These are phyloP conservation scores for Drosophila miranda DNA, from an alignment of 1,140 invertebrate species.

Conservation along the genomic window DNA sequence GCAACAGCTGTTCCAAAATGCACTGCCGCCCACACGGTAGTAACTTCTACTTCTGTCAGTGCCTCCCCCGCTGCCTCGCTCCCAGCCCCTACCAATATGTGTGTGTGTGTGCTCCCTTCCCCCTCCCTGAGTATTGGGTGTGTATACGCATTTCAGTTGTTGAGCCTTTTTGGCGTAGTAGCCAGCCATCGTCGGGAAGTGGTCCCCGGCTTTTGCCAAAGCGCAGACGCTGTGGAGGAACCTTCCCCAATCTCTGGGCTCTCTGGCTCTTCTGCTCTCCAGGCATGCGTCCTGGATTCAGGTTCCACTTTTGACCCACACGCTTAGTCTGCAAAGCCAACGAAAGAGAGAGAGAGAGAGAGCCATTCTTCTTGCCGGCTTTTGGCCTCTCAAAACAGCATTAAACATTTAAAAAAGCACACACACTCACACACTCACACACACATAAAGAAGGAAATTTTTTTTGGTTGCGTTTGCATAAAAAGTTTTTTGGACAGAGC, in stretches of 20 bases:
- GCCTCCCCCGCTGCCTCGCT: too few species aligned
- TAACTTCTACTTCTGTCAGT: constrained; percentile 7
- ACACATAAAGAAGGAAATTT: background rate
- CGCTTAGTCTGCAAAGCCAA: constrained; percentile 57
- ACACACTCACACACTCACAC: background rate
- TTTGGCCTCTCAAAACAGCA: constrained; percentile 53
- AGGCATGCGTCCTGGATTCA: constrained; percentile 26
- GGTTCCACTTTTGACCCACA: constrained; percentile 32
- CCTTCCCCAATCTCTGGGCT: constrained; percentile 13
- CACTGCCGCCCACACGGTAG: constrained; percentile 48
- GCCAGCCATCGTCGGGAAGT: constrained; percentile 3
- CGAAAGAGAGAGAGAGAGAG: background rate
- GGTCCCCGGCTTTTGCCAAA: constrained; percentile 45
- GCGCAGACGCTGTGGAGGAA: constrained; percentile 43
- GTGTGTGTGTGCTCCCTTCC: background rate
- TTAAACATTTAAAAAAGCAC: constrained; percentile 52
- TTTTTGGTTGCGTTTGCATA: constrained; percentile 1
- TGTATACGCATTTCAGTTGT: constrained; percentile 68
- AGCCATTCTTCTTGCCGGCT: constrained; percentile 41
- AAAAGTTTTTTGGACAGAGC: constrained; percentile 29
- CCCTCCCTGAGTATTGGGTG: constrained; percentile 18
- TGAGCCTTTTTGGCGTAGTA: constrained; percentile 50
- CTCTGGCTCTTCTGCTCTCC: constrained; percentile 6
- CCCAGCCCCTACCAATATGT: background rate
- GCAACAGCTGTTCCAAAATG: constrained; percentile 66